Percentiles rank a stretch among this genome's conserved stretches.
Conservation (phyloP, 2,113 vertebrate genomes). For the Pteropus alecto region DNA sequence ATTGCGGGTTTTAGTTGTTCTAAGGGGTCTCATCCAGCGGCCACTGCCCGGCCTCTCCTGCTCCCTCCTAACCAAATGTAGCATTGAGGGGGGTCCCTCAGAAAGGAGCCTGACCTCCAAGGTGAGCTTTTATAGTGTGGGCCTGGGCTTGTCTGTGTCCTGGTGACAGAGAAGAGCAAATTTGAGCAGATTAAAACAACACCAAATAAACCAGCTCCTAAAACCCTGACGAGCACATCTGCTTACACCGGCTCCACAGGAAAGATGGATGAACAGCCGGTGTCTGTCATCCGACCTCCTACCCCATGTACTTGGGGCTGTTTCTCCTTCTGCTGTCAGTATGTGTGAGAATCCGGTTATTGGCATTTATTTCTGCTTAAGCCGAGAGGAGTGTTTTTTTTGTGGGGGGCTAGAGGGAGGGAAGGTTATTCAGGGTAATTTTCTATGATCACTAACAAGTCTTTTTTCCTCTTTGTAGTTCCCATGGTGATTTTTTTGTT, state of each 20-base stretch:
- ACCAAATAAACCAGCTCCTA: not conserved
- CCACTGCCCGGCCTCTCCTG: no score
- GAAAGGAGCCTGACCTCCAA: rapidly evolving
- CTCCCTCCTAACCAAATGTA: not conserved
- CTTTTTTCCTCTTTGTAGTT: conserved; percentile 30
- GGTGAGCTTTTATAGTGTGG: no score
- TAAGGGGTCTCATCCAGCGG: not conserved
- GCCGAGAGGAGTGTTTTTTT: not conserved
- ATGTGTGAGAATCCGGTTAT: not conserved
- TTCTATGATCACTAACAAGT: conserved; percentile 29
- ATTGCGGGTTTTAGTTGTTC: not conserved
- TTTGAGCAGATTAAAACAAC: not conserved
- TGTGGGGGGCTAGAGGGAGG: not conserved
- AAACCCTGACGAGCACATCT: not conserved
- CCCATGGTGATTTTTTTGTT: conserved; percentile 65
- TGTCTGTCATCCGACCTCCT: not conserved
- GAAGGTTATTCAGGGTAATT: conserved; percentile 7
- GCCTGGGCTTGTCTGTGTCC: not conserved
- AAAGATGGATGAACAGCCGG: not conserved
- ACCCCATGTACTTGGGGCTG: rapidly evolving
- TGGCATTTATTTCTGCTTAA: not conserved
- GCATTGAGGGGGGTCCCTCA: not conserved
- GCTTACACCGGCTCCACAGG: not conserved
- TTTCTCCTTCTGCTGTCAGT: not conserved
- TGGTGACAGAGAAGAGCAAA: not conserved